Base-by-base conservation (phyloP, 92 coral and sea anemone genomes). In the Palythoa caribaeorum region DNA sequence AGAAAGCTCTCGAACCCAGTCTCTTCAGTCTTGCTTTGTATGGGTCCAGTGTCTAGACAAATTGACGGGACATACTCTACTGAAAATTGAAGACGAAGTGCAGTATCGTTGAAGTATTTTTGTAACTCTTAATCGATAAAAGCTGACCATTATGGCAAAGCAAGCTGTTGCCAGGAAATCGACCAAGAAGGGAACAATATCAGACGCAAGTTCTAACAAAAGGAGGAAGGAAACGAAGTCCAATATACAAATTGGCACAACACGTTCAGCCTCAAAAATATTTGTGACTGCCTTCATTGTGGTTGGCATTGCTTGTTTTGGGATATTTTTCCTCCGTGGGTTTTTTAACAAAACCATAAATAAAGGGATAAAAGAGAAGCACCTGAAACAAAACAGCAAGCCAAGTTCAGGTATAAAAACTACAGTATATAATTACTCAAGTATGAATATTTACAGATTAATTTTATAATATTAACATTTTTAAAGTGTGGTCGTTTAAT, bases 191-290 rank as follows among this genome's bases (percentile, higher is more conserved):
- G 44, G 51, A n/a, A 6, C 16, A 21, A 13, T 51, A 51, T 48
- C 80, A 5, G 62, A 76, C 60, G 14, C 80, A 51, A 76, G 9
- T 20, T 76, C 39, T 20, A 76, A 76, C 17, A 76, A 76, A 13
- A 76, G 19, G 40, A 76, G 38, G 51, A 76, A 51, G 44, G 62
- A 12, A 11, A 20, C 17, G 38, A 28, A 16, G 65, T 19, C 80
- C 63, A 76, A 76, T 76, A 76, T 20, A 20, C 80, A 76, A 51
- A 51, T 51, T 76, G 80, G 44, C 63, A 37, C 35, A 39, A 76
- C 21, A 10, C 19, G 17, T 8, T 76, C 65, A 1, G 17, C 80
- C 16, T 76, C 65, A 50, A 76, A 6, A 10, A 36, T 76, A 48
- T 28, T 76, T 17, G 0, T 76, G 37, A 52, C 50, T 14, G 80